A percentile compares a stretch with the other conserved stretches of the same genome.
These are phyloP conservation scores for Baronia brevicornis DNA, from an alignment of 2,888 invertebrate species.

Conservation along the genomic window DNA sequence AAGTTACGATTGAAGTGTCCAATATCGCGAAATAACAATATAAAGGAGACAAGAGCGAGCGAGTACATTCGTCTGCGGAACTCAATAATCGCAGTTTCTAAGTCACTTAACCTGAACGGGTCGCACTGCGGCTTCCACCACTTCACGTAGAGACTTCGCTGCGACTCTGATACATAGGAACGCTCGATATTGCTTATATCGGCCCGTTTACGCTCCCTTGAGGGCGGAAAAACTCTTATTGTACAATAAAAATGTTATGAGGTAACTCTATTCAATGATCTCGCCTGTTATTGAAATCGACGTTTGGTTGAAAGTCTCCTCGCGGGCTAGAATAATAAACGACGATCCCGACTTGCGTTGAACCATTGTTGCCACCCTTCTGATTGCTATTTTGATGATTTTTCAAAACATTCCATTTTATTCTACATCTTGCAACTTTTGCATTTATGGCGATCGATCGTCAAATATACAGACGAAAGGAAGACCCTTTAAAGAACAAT, in stretches of 20 bases:
- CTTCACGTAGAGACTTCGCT: conserved; percentile 9
- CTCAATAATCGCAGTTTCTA: conserved; percentile 50
- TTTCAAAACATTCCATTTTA: conserved; percentile 22
- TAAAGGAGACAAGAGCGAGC: conserved; percentile 16
- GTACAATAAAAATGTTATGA: conserved; percentile 73
- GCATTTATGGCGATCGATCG: too few relatives aligned
- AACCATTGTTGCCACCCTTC: conserved; percentile 38
- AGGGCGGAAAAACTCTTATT: conserved; percentile 55
- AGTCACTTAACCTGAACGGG: conserved; percentile 45
- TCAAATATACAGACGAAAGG: too few relatives aligned
- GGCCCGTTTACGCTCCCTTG: conserved; percentile 45
- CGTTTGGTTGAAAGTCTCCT: conserved; percentile 55
- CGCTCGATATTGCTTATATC: conserved; percentile 57
- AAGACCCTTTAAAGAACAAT: too few relatives aligned
- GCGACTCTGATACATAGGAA: conserved; percentile 31
- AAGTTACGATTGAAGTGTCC: conserved; percentile 9
- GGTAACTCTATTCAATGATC: conserved; percentile 71
- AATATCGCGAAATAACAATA: conserved; percentile 25
- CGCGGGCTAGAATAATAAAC: conserved; percentile 46
- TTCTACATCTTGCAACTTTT: too few relatives aligned
- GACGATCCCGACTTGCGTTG: conserved; percentile 33
- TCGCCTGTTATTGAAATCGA: conserved; percentile 67
- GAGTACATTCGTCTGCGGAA: conserved; percentile 27
- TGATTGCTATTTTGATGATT: conserved; percentile 39
- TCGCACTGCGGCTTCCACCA: conserved; percentile 13